These are phyloP conservation scores for Eumaeus atala DNA, from an alignment of 1,140 invertebrate genomes.

Conservation along the genomic window DNA sequence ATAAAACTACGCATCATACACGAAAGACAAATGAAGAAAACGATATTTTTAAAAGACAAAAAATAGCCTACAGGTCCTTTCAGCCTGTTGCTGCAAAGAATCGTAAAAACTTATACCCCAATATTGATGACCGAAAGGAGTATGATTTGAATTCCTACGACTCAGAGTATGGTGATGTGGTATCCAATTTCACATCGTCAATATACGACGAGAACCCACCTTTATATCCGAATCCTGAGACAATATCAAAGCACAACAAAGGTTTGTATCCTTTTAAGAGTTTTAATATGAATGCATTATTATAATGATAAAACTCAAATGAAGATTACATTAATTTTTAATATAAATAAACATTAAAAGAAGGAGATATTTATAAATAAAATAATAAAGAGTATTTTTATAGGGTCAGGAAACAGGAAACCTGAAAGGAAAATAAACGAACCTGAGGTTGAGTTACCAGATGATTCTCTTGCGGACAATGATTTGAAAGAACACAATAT, in stretches of 20 bases:
- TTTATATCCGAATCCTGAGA: constrained; percentile 64
- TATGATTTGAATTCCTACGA: constrained; percentile 63
- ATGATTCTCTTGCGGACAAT: constrained; percentile 61
- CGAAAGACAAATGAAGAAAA: constrained; percentile 40
- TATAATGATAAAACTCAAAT: background rate
- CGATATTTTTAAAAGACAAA: constrained; percentile 45
- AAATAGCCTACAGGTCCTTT: constrained; percentile 49
- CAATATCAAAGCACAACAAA: constrained; percentile 45
- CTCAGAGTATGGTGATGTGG: constrained; percentile 55
- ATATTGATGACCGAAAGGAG: constrained; percentile 48
- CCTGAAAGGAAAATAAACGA: constrained; percentile 43
- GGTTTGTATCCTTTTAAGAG: constrained; percentile 28
- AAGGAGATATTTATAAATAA: too few relatives aligned
- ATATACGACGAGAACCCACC: constrained; percentile 65
- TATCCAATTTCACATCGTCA: constrained; percentile 63
- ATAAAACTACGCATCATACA: constrained; percentile 49
- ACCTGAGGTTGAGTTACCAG: constrained; percentile 57
- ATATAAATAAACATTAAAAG: too few relatives aligned
- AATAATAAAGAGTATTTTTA: constrained; percentile 14
- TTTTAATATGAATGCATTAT: background rate
- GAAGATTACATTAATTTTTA: constrained; percentile 11
- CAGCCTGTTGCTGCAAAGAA: constrained; percentile 54
- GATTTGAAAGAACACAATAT: constrained; percentile 68
- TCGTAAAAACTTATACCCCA: constrained; percentile 47
- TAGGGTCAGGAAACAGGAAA: constrained; percentile 33